These are phyloP conservation scores for Actenoides hombroni DNA, from an alignment of 2,113 vertebrate genomes.

Conservation along the genomic window DNA sequence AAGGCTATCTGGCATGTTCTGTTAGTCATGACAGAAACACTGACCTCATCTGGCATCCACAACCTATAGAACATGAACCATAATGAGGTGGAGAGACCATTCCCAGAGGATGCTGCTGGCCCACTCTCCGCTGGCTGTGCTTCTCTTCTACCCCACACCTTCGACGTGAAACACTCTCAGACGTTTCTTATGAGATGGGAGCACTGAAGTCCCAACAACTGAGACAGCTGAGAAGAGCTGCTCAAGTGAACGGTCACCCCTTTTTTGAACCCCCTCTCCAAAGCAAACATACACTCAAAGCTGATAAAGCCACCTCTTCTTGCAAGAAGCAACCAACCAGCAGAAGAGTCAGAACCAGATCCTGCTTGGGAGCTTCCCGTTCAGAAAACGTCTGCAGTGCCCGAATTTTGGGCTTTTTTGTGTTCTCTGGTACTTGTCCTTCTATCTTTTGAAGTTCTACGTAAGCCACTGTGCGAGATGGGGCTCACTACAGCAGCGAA, in stretches of 20 bases:
- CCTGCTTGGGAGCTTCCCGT: background rate
- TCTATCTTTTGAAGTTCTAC: background rate
- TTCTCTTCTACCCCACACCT: background rate
- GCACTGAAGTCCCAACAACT: background rate
- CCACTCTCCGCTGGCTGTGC: background rate
- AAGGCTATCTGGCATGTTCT: background rate
- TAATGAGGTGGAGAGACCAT: accelerated
- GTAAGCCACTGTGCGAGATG: accelerated
- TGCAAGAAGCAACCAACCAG: background rate
- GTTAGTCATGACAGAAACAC: background rate
- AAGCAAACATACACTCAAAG: background rate
- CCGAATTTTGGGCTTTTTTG: background rate
- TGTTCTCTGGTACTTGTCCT: background rate
- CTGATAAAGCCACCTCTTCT: background rate
- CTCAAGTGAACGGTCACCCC: background rate
- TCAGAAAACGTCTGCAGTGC: background rate
- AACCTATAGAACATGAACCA: accelerated
- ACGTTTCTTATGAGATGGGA: accelerated
- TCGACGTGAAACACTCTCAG: background rate
- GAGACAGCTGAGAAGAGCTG: background rate
- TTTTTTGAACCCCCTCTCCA: background rate
- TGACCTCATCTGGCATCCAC: background rate
- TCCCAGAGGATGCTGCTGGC: background rate
- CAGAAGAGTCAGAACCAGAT: background rate
- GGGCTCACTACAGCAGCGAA: background rate